These are phyloP conservation scores for Drosophila burlai DNA, from an alignment of 1,140 invertebrate genomes.

Conservation along the genomic window DNA sequence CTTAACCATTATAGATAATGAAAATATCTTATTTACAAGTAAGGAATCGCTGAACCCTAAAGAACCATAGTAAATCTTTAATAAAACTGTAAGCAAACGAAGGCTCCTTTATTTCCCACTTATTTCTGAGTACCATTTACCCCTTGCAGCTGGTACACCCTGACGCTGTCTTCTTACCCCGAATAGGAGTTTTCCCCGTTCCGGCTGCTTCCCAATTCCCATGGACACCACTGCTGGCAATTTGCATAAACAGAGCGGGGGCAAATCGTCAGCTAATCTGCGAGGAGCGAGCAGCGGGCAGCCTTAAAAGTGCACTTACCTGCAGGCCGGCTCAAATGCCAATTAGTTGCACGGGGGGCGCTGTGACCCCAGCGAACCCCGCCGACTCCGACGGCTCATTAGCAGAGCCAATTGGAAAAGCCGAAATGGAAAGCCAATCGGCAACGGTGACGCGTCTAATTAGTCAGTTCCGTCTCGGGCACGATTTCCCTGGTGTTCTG, in stretches of 20 bases:
- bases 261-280: constrained; percentile 41
- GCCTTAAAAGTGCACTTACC: constrained; percentile 66
- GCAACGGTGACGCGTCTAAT: constrained; percentile 79
- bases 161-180: not conserved
- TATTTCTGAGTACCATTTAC: not conserved
- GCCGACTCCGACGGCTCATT: constrained; percentile 51
- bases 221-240: not conserved
- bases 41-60: not conserved
- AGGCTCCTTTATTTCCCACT: not conserved
- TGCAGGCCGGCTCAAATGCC: constrained; percentile 69
- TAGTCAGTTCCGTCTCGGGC: constrained; percentile 70
- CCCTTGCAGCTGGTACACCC: not conserved
- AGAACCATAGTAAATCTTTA: no score
- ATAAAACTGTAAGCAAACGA: not conserved
- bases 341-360: constrained; percentile 68
- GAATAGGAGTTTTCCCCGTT: not conserved
- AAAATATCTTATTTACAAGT: not conserved
- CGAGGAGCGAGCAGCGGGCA: constrained; percentile 2
- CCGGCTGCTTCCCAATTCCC: constrained; percentile 10
- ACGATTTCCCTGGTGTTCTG: constrained; percentile 50
- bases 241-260: constrained; percentile 38
- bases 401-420: constrained; percentile 70
- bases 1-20: not conserved
- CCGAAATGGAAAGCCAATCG: constrained; percentile 78
- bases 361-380: not conserved